Evolutionary conservation across 2,797 vertebrate species (phyloP).

Genomic region (Amblyraja radiata): DNA sequence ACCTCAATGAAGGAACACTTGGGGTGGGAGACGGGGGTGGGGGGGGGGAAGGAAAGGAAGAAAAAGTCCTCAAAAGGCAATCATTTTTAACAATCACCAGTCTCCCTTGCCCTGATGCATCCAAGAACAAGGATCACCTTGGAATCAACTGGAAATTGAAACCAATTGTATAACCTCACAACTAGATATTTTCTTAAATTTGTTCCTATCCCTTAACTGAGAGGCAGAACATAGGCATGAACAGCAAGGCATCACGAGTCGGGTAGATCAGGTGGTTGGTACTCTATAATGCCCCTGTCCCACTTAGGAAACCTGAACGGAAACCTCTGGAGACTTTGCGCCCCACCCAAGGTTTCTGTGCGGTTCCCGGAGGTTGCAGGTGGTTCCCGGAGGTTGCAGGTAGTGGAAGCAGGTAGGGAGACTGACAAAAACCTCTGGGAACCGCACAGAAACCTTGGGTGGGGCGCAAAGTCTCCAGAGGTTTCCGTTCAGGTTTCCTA

Average conservation of each 20-base stretch:
- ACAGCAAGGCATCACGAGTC: background rate
- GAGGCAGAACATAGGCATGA: slow-evolving; percentile 38
- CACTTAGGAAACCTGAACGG: too few species aligned
- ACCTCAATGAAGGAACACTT: slow-evolving; percentile 32
- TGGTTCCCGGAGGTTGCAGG: too few species aligned
- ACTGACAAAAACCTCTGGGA: too few species aligned
- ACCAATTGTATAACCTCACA: slow-evolving; percentile 40
- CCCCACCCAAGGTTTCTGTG: too few species aligned
- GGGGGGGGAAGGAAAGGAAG: slow-evolving; percentile 49
- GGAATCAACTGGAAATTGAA: slow-evolving; percentile 55
- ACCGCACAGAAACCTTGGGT: too few species aligned
- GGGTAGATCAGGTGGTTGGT: background rate
- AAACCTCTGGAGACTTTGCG: too few species aligned
- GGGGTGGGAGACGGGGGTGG: background rate
- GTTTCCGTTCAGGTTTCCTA: too few species aligned
- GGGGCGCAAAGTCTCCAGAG: too few species aligned
- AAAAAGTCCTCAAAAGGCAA: slow-evolving; percentile 57
- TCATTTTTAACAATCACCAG: slow-evolving; percentile 45
- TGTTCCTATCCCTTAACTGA: background rate
- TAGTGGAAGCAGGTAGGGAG: too few species aligned
- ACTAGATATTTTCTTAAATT: slow-evolving; percentile 48
- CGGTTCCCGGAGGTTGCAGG: too few species aligned
- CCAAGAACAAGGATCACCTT: slow-evolving; percentile 55
- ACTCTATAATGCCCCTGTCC: too few species aligned
- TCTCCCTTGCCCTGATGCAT: slow-evolving; percentile 41